Percentiles rank a stretch among this genome's conserved stretches.
phyloP scores from a whole-genome alignment of 1,140 invertebrate genomes.

The Magallana angulata region DNA sequence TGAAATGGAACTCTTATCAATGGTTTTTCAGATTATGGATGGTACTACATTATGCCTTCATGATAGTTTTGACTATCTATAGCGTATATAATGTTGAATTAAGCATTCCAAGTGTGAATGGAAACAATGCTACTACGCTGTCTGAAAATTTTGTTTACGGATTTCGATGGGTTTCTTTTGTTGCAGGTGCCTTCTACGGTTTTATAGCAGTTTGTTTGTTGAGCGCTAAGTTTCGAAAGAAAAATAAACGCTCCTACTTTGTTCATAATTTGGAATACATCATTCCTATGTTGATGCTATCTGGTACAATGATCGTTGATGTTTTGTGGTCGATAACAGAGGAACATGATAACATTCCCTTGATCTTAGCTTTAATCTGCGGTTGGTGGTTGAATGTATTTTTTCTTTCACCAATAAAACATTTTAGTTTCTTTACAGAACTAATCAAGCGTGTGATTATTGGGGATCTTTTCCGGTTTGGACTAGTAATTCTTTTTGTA shows the following conservation, averaged over 20 bases:
- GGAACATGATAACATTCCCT: slow-evolving; percentile 40
- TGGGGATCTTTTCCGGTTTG: slow-evolving; percentile 63
- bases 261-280: slow-evolving; percentile 64
- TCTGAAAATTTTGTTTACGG: slow-evolving; percentile 6
- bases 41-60: slow-evolving; percentile 58
- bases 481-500: slow-evolving; percentile 60
- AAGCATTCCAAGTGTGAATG: not conserved
- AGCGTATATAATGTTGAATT: not conserved
- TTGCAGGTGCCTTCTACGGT: slow-evolving; percentile 48
- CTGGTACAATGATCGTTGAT: slow-evolving; percentile 62
- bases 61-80: slow-evolving; percentile 56
- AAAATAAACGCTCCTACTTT: slow-evolving; percentile 42
- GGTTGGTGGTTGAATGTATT: slow-evolving; percentile 66
- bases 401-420: slow-evolving; percentile 57
- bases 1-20: slow-evolving; percentile 61
- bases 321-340: slow-evolving; percentile 42
- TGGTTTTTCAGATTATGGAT: slow-evolving; percentile 56
- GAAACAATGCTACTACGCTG: not conserved
- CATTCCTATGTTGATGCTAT: slow-evolving; percentile 60
- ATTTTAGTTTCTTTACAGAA: slow-evolving; percentile 66
- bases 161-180: slow-evolving; percentile 40
- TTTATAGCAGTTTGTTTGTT: slow-evolving; percentile 49
- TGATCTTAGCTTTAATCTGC: slow-evolving; percentile 60
- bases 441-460: slow-evolving; percentile 62
- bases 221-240: slow-evolving; percentile 44